A percentile compares a stretch with the other conserved stretches of the same genome.
These are phyloP conservation scores for Paraescarpia echinospica DNA, from an alignment of 1,140 invertebrate genomes.

Conservation along the genomic window DNA sequence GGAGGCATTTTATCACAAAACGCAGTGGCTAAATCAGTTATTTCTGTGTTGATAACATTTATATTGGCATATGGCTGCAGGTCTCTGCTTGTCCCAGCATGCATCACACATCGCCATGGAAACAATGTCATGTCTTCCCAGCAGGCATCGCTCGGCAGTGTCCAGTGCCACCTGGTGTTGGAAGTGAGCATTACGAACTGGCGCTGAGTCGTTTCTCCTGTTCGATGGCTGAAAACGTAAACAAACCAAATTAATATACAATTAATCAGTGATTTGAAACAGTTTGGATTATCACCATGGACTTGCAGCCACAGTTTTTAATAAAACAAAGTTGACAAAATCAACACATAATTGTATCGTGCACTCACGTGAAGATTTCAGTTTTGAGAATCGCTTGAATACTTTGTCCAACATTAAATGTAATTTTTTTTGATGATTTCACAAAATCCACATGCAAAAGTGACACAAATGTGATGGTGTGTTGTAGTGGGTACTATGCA, in stretches of 20 bases:
- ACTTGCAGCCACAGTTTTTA: too few species aligned
- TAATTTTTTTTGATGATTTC: too few species aligned
- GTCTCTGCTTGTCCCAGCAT: background rate
- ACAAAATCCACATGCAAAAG: too few species aligned
- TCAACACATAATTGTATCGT: too few species aligned
- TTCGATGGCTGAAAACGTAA: background rate
- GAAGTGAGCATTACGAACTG: background rate
- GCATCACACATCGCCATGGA: background rate
- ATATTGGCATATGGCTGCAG: background rate
- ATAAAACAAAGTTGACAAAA: too few species aligned
- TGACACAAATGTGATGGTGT: too few species aligned
- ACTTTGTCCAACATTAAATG: too few species aligned
- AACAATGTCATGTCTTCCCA: background rate
- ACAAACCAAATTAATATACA: background rate
- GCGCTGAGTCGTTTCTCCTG: background rate
- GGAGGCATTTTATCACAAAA: background rate
- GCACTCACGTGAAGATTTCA: too few species aligned
- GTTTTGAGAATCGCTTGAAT: too few species aligned
- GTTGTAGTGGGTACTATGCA: too few species aligned
- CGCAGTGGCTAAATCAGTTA: background rate
- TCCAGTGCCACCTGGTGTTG: background rate
- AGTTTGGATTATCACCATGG: background rate
- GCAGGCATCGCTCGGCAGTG: background rate
- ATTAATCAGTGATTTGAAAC: background rate
- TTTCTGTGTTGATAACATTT: background rate